Evolutionary conservation across 2,888 invertebrate genomes (phyloP).

Genomic region (Eristalis intricaria): DNA sequence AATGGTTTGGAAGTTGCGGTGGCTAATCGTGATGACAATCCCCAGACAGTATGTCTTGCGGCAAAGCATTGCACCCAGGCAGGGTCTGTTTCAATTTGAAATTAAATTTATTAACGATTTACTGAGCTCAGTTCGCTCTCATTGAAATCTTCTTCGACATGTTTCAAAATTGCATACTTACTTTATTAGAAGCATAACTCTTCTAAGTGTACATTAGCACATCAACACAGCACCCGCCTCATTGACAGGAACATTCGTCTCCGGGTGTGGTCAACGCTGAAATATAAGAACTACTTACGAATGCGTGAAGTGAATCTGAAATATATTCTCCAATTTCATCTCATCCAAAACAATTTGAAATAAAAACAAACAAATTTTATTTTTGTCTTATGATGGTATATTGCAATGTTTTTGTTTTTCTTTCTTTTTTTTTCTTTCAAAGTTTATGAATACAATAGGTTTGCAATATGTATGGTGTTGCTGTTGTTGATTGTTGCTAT

Average conservation of each 20-base stretch:
- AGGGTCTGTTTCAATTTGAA: too few species aligned
- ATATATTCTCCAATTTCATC: not conserved
- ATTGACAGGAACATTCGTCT: not conserved
- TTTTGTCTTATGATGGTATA: constrained; percentile 70
- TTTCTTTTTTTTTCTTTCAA: constrained; percentile 28
- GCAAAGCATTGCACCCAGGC: too few species aligned
- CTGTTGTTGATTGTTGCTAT: constrained; percentile 47
- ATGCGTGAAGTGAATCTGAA: not conserved
- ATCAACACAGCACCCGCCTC: too few species aligned
- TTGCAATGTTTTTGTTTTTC: constrained; percentile 51
- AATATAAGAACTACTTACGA: not conserved
- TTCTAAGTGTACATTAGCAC: too few species aligned
- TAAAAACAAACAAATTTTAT: constrained; percentile 53
- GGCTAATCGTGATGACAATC: too few species aligned
- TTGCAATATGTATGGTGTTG: constrained; percentile 58
- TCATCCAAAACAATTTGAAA: constrained; percentile 9
- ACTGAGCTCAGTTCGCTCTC: too few species aligned
- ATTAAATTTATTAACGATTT: too few species aligned
- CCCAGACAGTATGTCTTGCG: too few species aligned
- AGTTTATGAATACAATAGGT: constrained; percentile 60
- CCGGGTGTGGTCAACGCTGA: not conserved
- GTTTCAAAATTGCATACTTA: too few species aligned
- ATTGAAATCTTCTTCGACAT: too few species aligned
- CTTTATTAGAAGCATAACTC: too few species aligned
- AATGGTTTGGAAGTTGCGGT: too few species aligned